Evolutionary conservation across 2,797 vertebrate genomes (phyloP).

Genomic region (Ctenopoma multispine): DNA sequence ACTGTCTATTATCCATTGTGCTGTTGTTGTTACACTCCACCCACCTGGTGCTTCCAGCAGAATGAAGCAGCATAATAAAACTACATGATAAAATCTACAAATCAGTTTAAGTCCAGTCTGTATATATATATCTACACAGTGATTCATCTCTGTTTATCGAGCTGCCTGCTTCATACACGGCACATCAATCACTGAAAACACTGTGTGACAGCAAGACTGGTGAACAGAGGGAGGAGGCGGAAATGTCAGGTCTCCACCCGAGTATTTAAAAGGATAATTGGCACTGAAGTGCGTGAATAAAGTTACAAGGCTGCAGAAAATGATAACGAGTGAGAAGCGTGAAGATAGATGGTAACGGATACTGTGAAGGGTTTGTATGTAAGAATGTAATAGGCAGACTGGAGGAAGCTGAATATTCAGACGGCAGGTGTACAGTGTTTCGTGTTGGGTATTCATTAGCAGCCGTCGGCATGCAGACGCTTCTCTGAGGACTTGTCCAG

Average conservation of each 20-base stretch:
- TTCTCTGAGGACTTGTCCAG: slow-evolving; percentile 18
- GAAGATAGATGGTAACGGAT: no score
- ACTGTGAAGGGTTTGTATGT: slow-evolving; percentile 21
- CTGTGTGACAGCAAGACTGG: slow-evolving; percentile 2
- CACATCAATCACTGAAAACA: slow-evolving; percentile 4
- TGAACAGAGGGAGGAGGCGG: neutral
- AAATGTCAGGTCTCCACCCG: slow-evolving; percentile 33
- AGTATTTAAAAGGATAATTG: slow-evolving; percentile 37
- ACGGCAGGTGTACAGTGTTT: slow-evolving; percentile 44
- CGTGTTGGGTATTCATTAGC: slow-evolving; percentile 59
- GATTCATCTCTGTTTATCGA: slow-evolving; percentile 14
- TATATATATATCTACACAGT: neutral
- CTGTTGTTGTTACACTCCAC: slow-evolving; percentile 11
- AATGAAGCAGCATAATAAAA: slow-evolving; percentile 1
- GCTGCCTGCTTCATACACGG: slow-evolving; percentile 11
- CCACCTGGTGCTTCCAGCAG: slow-evolving; percentile 4
- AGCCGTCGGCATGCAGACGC: slow-evolving; percentile 12
- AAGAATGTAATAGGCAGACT: slow-evolving; percentile 27
- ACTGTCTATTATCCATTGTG: slow-evolving; percentile 9
- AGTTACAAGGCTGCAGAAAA: slow-evolving; percentile 29
- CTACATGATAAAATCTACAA: neutral
- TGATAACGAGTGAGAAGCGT: slow-evolving; percentile 32
- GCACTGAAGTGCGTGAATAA: slow-evolving; percentile 7
- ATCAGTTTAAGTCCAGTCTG: slow-evolving; percentile 4
- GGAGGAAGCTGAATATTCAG: slow-evolving; percentile 42